These are phyloP conservation scores for Exocentrus adspersus DNA, from an alignment of 2,888 invertebrate genomes.

Conservation along the genomic window DNA sequence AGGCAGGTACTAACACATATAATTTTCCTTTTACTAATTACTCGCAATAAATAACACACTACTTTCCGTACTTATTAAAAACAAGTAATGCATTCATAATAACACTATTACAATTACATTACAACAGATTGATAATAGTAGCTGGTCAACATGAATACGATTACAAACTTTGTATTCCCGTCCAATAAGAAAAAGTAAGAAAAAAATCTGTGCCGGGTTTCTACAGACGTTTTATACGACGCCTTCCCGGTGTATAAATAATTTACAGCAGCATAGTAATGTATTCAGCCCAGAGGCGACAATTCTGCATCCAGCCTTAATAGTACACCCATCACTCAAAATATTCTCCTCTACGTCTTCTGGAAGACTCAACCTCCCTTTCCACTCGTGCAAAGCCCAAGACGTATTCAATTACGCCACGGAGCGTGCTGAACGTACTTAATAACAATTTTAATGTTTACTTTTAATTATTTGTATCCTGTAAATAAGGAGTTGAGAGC, in stretches of 20 bases:
- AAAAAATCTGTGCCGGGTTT: conserved; percentile 41
- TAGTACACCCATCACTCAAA: conserved; percentile 49
- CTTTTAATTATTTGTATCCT: conserved; percentile 55
- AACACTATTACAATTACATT: too few species aligned
- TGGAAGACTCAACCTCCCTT: conserved; percentile 1
- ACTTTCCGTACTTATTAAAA: too few species aligned
- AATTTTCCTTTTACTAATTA: too few species aligned
- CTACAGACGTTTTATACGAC: conserved; percentile 53
- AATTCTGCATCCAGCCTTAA: conserved; percentile 52
- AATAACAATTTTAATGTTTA: conserved; percentile 45
- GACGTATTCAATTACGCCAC: conserved; percentile 40
- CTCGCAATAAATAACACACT: too few species aligned
- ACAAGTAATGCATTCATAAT: too few species aligned
- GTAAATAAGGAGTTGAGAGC: conserved; percentile 44
- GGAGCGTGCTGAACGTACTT: conserved; percentile 27
- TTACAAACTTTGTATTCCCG: too few species aligned
- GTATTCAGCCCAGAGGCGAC: conserved; percentile 47
- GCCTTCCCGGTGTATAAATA: conserved; percentile 54
- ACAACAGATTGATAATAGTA: too few species aligned
- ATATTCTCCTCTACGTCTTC: conserved; percentile 35
- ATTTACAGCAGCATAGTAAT: conserved; percentile 56
- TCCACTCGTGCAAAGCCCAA: conserved; percentile 3
- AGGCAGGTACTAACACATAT: too few species aligned
- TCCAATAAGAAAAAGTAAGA: conserved; percentile 20
- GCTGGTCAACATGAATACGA: too few species aligned